Percentiles rank a stretch among this genome's conserved stretches.
Evolutionary conservation across 2,888 invertebrate genomes (phyloP).

Genomic region (Ormyrus pomaceus): DNA sequence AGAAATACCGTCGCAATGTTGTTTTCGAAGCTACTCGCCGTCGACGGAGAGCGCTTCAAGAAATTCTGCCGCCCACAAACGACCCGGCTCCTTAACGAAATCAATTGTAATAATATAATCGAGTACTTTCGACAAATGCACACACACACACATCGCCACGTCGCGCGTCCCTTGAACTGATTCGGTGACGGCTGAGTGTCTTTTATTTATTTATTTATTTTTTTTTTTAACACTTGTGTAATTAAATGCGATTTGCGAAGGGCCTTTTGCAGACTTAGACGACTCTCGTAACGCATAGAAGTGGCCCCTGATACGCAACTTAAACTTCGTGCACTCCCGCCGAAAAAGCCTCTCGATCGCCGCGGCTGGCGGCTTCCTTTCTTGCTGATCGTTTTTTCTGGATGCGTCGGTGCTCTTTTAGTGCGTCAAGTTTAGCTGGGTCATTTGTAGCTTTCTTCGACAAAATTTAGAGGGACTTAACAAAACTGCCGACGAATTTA

Average conservation of each 20-base stretch:
- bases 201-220: constrained; percentile 6
- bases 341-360: constrained; percentile 46
- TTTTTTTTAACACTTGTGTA: constrained; percentile 26
- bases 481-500: too few relatives aligned
- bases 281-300: constrained; percentile 39
- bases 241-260: constrained; percentile 45
- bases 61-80: constrained; percentile 19
- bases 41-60: background rate
- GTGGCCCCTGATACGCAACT: constrained; percentile 58
- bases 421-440: too few relatives aligned
- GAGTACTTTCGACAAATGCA: constrained; percentile 50
- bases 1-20: background rate
- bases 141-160: constrained; percentile 11
- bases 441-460: too few relatives aligned
- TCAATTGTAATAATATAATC: constrained; percentile 42
- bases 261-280: constrained; percentile 37
- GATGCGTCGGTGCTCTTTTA: too few relatives aligned
- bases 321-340: constrained; percentile 52
- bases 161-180: constrained; percentile 22
- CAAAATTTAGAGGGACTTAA: too few relatives aligned
- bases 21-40: background rate
- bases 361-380: background rate
- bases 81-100: constrained; percentile 28
- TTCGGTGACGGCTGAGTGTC: constrained; percentile 30
- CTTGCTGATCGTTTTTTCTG: constrained; percentile 36